Evolutionary conservation across 2,888 invertebrate species (phyloP).

Genomic region (Odontocolon sp.): DNA sequence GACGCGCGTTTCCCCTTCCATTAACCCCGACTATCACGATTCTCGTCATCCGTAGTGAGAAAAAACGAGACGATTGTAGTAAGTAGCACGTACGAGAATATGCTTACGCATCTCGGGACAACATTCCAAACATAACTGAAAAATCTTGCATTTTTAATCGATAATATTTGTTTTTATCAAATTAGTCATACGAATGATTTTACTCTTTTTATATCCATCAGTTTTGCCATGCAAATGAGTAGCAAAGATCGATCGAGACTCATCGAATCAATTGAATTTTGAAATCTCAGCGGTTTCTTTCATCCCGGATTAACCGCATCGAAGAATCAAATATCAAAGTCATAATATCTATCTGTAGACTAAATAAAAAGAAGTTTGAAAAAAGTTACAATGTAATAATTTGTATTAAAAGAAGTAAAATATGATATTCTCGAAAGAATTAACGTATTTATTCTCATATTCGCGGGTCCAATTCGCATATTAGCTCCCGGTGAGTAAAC

Average conservation of each 20-base stretch:
- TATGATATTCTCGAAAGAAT: constrained; percentile 39
- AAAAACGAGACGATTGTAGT: no score
- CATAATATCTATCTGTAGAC: background rate
- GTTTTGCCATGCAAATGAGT: background rate
- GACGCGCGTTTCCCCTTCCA: constrained; percentile 8
- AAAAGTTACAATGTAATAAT: constrained; percentile 52
- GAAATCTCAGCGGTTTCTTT: constrained; percentile 16
- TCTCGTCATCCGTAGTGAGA: background rate
- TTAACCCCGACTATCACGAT: constrained; percentile 1
- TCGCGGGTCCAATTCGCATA: constrained; percentile 52
- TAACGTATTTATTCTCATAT: constrained; percentile 45
- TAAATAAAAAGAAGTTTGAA: background rate
- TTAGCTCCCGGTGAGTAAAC: constrained; percentile 71
- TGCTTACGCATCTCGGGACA: no score
- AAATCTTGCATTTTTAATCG: background rate
- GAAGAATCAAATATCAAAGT: background rate
- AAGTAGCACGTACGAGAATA: no score
- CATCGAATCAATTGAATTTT: background rate
- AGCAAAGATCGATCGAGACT: background rate
- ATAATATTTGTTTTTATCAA: background rate
- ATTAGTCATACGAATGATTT: background rate
- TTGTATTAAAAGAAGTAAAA: constrained; percentile 47
- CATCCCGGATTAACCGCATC: constrained; percentile 6
- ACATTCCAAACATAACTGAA: no score
- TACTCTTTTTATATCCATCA: background rate